A percentile compares a stretch with the other conserved stretches of the same genome.
Conservation (phyloP, 2,888 invertebrate genomes). For the Cremastinae sp. region DNA sequence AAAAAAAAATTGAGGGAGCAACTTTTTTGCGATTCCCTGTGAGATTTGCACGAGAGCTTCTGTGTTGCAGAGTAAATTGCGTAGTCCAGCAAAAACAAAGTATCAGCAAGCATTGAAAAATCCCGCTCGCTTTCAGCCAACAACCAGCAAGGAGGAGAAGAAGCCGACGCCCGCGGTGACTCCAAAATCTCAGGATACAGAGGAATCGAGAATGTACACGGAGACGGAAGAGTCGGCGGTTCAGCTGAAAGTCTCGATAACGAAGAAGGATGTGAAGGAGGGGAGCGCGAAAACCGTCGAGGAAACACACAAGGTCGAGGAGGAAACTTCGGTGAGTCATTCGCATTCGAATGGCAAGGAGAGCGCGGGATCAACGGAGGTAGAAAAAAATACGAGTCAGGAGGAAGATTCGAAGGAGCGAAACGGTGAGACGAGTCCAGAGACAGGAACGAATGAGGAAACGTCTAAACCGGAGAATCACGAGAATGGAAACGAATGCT, state of each 20-base stretch:
- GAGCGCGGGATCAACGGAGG: constrained; percentile 43
- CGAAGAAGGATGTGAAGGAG: constrained; percentile 63
- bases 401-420: constrained; percentile 32
- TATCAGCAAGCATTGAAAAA: constrained; percentile 49
- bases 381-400: constrained; percentile 29
- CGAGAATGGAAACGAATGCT: constrained; percentile 35
- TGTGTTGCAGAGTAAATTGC: constrained; percentile 69
- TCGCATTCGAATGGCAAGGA: constrained; percentile 46
- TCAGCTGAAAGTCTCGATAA: constrained; percentile 57
- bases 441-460: constrained; percentile 16
- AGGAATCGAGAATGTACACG: constrained; percentile 62
- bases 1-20: background rate
- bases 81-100: constrained; percentile 53
- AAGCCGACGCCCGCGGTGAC: constrained; percentile 35
- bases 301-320: constrained; percentile 22
- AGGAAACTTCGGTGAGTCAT: constrained; percentile 21
- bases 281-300: constrained; percentile 25
- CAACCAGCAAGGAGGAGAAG: constrained; percentile 61
- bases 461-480: constrained; percentile 14
- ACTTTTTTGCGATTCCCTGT: background rate
- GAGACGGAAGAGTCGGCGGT: constrained; percentile 65
- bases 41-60: constrained; percentile 34
- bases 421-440: background rate
- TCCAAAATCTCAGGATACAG: constrained; percentile 38
- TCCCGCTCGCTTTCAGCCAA: constrained; percentile 51